Percentiles rank a stretch among this genome's conserved stretches.
Evolutionary conservation across 2,888 invertebrate genomes (phyloP).

Genomic region (Schrankia costaestrigalis): DNA sequence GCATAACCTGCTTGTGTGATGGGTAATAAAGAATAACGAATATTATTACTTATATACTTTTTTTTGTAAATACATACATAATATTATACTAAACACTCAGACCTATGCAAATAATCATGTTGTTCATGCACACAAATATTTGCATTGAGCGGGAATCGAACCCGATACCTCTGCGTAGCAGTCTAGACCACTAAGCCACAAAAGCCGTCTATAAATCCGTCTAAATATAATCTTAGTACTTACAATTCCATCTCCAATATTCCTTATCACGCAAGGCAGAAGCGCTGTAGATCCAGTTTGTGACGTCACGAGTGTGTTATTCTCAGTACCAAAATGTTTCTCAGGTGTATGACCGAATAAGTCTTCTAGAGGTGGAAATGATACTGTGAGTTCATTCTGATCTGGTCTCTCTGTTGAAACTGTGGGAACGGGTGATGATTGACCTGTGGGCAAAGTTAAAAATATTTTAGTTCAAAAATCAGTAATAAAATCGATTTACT

Average conservation of each 20-base stretch:
- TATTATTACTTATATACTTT: no score
- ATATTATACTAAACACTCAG: no score
- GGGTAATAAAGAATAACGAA: no score
- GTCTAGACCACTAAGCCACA: no score
- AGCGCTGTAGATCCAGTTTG: constrained; percentile 92
- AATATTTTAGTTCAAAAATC: neutral
- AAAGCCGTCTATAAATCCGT: no score
- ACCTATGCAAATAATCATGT: no score
- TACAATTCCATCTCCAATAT: constrained; percentile 93
- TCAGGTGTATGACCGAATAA: constrained; percentile 78
- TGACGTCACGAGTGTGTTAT: constrained; percentile 89
- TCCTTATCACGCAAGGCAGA: constrained; percentile 90
- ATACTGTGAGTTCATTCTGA: constrained; percentile 68
- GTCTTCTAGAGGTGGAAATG: constrained; percentile 69
- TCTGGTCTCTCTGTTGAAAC: constrained; percentile 54
- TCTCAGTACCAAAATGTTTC: constrained; percentile 91
- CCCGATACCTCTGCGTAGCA: no score
- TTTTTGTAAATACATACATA: no score
- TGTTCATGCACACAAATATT: no score
- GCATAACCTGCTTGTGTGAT: no score
- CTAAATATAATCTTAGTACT: constrained; percentile 75
- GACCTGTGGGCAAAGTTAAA: constrained; percentile 37
- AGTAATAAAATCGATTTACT: neutral
- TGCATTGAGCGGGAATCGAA: no score
- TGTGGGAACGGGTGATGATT: constrained; percentile 42